Conservation (phyloP, 2,888 invertebrate species). For the Yponomeuta malinellus region DNA sequence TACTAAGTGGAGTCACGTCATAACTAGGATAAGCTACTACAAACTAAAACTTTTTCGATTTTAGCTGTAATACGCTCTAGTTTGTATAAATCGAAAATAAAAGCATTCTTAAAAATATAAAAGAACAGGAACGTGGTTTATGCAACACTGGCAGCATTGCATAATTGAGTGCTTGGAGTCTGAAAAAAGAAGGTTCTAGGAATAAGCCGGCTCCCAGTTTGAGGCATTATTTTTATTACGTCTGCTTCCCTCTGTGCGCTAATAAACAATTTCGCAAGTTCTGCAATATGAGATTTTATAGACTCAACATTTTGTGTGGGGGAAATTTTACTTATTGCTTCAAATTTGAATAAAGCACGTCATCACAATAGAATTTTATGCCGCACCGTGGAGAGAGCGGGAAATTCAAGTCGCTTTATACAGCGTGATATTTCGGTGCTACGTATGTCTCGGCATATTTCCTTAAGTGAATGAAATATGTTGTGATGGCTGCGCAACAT, state of each 20-base stretch:
- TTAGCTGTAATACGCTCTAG: too few species aligned
- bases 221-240: conserved; percentile 40
- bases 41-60: too few species aligned
- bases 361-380: conserved; percentile 6
- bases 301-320: conserved; percentile 10
- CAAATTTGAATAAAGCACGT: conserved; percentile 15
- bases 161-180: neutral
- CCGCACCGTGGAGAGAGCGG: neutral
- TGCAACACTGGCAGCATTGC: neutral
- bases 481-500: too few species aligned
- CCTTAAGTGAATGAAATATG: too few species aligned
- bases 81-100: too few species aligned
- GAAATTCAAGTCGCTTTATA: too few species aligned
- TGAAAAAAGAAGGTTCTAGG: conserved; percentile 15
- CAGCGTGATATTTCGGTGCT: too few species aligned
- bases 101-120: too few species aligned
- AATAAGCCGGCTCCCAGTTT: conserved; percentile 25
- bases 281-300: conserved; percentile 16
- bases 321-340: conserved; percentile 15
- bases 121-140: too few species aligned
- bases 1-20: too few species aligned
- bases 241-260: conserved; percentile 35
- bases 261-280: conserved; percentile 37
- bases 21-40: too few species aligned
- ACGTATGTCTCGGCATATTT: too few species aligned